Evolutionary conservation across 1,140 invertebrate species (phyloP).

Genomic region (Pogonognathellus flavescens): DNA sequence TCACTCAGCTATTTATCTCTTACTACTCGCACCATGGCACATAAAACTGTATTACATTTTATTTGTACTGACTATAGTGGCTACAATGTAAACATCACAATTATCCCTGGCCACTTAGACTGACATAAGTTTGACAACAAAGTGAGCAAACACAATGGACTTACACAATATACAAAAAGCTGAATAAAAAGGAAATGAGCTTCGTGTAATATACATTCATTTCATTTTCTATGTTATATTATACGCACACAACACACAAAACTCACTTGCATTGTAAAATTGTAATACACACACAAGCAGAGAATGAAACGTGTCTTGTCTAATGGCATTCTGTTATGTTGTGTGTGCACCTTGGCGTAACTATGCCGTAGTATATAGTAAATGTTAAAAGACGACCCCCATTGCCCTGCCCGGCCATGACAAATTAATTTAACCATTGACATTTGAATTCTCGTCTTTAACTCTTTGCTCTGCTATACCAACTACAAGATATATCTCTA

Average conservation of each 20-base stretch:
- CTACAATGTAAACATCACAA: neutral
- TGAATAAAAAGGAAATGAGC: slow-evolving; percentile 3
- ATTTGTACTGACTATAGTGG: no score
- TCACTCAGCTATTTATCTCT: no score
- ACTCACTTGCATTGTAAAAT: neutral
- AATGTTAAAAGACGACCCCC: slow-evolving; percentile 38
- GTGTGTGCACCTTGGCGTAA: neutral
- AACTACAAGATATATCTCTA: no score
- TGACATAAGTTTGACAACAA: slow-evolving; percentile 30
- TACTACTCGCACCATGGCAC: no score
- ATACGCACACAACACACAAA: neutral
- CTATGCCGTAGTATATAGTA: slow-evolving; percentile 8
- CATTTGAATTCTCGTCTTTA: slow-evolving; percentile 39
- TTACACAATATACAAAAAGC: slow-evolving; percentile 12
- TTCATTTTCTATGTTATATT: no score
- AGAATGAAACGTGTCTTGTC: slow-evolving; percentile 35
- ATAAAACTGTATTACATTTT: no score
- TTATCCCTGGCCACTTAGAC: slow-evolving; percentile 21
- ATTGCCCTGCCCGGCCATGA: slow-evolving; percentile 35
- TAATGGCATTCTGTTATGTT: slow-evolving; percentile 10
- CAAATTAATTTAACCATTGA: slow-evolving; percentile 63
- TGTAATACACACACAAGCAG: neutral
- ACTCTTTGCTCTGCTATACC: slow-evolving; percentile 15
- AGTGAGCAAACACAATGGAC: slow-evolving; percentile 7
- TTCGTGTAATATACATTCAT: neutral